These are phyloP conservation scores for Cisticola juncidis DNA, from an alignment of 2,113 vertebrate genomes.

Conservation along the genomic window DNA sequence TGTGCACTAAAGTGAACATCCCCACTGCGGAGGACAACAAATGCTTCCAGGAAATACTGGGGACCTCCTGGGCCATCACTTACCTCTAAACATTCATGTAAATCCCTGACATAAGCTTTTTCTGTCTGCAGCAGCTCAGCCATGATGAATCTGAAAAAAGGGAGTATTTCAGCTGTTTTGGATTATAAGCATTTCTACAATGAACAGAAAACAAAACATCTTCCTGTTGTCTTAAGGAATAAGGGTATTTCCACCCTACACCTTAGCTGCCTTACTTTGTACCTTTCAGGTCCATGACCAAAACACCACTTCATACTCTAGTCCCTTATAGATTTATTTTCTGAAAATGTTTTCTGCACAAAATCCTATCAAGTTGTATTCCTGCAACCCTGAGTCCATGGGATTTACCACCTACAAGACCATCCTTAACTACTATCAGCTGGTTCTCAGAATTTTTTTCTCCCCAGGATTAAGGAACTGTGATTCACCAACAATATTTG, in stretches of 20 bases:
- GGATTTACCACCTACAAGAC: background rate
- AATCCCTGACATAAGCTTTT: slow-evolving; percentile 94
- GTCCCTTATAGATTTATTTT: background rate
- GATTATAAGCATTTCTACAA: background rate
- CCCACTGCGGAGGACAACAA: background rate
- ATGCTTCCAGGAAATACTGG: background rate
- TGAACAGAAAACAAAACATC: background rate
- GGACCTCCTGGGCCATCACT: background rate
- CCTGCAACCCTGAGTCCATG: background rate
- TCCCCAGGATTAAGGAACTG: background rate
- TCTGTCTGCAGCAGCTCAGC: slow-evolving; percentile 96
- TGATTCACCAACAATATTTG: background rate
- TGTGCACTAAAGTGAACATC: background rate
- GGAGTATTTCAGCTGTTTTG: background rate
- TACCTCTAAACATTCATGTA: slow-evolving; percentile 97
- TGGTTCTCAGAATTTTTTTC: background rate
- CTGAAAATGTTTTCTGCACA: background rate
- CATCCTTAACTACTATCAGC: background rate
- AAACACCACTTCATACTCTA: background rate
- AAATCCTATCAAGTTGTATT: background rate
- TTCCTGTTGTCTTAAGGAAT: background rate
- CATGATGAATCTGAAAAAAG: slow-evolving; percentile 89
- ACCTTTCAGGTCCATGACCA: background rate
- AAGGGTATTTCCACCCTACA: background rate
- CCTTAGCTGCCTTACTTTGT: background rate